Evolutionary conservation across 2,113 vertebrate genomes (phyloP), one percentile per base, ranked within the genome.

Genomic region (Sigmodon hispidus): DNA sequence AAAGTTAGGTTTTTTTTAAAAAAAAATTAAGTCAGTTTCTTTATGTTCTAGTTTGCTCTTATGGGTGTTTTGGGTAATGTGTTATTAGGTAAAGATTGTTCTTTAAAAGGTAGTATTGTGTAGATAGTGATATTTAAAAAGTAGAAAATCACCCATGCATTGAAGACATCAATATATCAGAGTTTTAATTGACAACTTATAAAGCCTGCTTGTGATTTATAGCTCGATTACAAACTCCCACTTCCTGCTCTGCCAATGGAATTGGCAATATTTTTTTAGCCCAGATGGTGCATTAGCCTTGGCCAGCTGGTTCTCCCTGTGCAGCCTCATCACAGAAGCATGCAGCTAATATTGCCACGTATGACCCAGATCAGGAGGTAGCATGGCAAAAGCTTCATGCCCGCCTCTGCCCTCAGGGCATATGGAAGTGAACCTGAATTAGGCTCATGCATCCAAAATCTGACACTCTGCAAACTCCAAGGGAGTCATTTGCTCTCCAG

Each of bases 171-270:
- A 91, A 3, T 98, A 97, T 97, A 98, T 99, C 97, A 97, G 97
- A 50, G 13, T 98, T 97, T 97, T 99, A 99, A 99, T 98, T 99
- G 99, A 99, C 99, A 99, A 93, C 76, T 97, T 97, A 95, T 96
- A 99, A 98, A 98, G 98, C 98, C 98, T 97, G 97, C 96, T 96
- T 98, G 97, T 99, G 99, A 99, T 99, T 98, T 99, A 99, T 99
- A 98, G 99, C 98, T 98, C 67, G 98, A 98, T 99, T 99, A 99
- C 98, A 97, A 98, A 97, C 96, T 98, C 98, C 97, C 98, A 99
- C 98, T 98, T 98, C 96, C 98, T 98, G 95, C 95, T 97, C 95
- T 98, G 98, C 98, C 98, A 98, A 63, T 95, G 97, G 97, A 98
- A 98, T 97, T 99, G 98, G 98, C 98, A 98, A 95, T 97, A 97